Evolutionary conservation across 1,140 invertebrate genomes (phyloP).

Genomic region (Thalassaphorura encarpata): DNA sequence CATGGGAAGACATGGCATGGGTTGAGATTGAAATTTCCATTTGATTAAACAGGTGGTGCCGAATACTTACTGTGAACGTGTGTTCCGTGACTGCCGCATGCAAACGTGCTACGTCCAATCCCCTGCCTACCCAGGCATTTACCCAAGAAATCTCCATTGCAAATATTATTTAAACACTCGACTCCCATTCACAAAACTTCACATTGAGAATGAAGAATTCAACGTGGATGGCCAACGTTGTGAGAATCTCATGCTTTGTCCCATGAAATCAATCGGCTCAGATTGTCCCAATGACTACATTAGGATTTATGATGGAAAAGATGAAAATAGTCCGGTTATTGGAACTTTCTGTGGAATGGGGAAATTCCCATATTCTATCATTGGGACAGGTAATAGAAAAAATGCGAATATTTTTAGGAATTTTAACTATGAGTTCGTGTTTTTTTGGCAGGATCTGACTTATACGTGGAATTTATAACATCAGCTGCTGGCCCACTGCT

Average conservation of each 20-base stretch:
- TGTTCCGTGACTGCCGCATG: conserved; percentile 68
- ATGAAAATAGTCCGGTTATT: conserved; percentile 71
- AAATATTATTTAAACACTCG: conserved; percentile 76
- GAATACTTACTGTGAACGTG: conserved; percentile 76
- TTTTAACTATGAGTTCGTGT: background rate
- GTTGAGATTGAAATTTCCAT: conserved; percentile 6
- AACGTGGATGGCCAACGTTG: conserved; percentile 86
- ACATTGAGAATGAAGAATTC: conserved; percentile 86
- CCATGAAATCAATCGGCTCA: conserved; percentile 53
- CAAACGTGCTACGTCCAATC: conserved; percentile 88
- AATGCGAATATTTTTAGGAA: too few species aligned
- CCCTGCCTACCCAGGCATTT: conserved; percentile 81
- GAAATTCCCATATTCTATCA: conserved; percentile 86
- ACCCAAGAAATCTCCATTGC: conserved; percentile 78
- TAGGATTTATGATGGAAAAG: conserved; percentile 78
- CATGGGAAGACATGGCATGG: background rate
- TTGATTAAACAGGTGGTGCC: too few species aligned
- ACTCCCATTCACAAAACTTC: conserved; percentile 77
- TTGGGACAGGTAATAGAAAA: conserved; percentile 69
- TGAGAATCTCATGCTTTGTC: conserved; percentile 89
- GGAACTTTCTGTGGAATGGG: conserved; percentile 88
- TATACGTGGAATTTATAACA: conserved; percentile 83
- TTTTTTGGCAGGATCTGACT: conserved; percentile 50
- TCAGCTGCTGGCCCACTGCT: conserved; percentile 76
- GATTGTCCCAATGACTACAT: conserved; percentile 87